phyloP scores from a whole-genome alignment of 2,888 invertebrate species.

The Dynastes tityus region DNA sequence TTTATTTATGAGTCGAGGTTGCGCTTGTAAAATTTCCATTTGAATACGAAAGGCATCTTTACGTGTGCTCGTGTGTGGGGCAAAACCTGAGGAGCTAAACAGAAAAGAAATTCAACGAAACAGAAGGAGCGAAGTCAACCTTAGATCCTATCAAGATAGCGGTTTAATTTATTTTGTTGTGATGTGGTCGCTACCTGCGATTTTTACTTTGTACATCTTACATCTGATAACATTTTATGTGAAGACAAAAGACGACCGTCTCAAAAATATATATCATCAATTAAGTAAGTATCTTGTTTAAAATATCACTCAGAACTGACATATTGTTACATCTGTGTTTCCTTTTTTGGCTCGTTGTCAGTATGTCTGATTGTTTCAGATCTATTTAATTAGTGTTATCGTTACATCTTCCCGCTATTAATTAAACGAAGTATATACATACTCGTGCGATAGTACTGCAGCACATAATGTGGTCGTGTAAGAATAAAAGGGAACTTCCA shows the following conservation, averaged over 20 bases:
- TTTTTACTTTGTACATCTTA: slow-evolving; percentile 31
- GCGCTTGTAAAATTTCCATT: slow-evolving; percentile 49
- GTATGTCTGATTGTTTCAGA: slow-evolving; percentile 4
- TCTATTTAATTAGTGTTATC: slow-evolving; percentile 39
- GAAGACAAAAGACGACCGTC: slow-evolving; percentile 26
- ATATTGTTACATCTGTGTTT: slow-evolving; percentile 35
- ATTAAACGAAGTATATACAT: slow-evolving; percentile 2
- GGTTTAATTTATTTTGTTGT: slow-evolving; percentile 40
- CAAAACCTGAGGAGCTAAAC: neutral
- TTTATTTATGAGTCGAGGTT: slow-evolving; percentile 48
- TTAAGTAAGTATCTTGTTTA: slow-evolving; percentile 36
- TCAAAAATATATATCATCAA: slow-evolving; percentile 24
- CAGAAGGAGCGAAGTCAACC: slow-evolving; percentile 11
- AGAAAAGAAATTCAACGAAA: slow-evolving; percentile 18
- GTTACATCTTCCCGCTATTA: slow-evolving; percentile 15
- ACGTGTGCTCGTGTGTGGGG: slow-evolving; percentile 21
- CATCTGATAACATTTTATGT: slow-evolving; percentile 41
- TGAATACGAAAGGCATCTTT: slow-evolving; percentile 51
- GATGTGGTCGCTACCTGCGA: slow-evolving; percentile 38
- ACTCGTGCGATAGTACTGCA: neutral
- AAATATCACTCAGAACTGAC: slow-evolving; percentile 29
- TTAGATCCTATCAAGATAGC: slow-evolving; percentile 36
- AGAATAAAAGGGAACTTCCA: no score
- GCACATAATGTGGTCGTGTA: neutral
- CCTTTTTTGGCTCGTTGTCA: slow-evolving; percentile 28